Percentiles rank a stretch among this genome's conserved stretches.
Conservation (phyloP, 2,113 vertebrate species). For the Cyprinodon brontotheroides region DNA sequence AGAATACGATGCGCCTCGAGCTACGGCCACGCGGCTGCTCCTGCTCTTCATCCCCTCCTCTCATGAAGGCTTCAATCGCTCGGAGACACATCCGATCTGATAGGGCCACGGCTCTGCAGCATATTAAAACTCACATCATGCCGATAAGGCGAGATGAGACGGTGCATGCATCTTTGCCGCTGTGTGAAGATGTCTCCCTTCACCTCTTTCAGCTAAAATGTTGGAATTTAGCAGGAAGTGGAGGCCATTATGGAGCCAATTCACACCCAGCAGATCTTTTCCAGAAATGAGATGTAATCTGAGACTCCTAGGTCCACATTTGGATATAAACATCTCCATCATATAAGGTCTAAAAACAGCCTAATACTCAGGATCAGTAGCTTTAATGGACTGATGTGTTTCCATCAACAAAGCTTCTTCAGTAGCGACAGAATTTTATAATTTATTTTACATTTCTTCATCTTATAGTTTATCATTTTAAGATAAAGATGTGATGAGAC, state of each 20-base stretch:
- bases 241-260: slow-evolving; percentile 8
- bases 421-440: no score
- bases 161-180: slow-evolving; percentile 52
- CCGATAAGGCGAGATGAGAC: slow-evolving; percentile 40
- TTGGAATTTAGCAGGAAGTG: slow-evolving; percentile 1
- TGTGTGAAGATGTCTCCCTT: slow-evolving; percentile 25
- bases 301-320: slow-evolving; percentile 1
- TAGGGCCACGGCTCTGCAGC: slow-evolving; percentile 31
- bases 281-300: background rate
- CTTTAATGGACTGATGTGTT: background rate
- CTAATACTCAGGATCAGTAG: background rate
- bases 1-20: slow-evolving; percentile 38
- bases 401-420: no score
- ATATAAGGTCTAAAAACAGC: background rate
- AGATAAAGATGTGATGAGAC: background rate
- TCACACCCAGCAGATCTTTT: slow-evolving; percentile 13
- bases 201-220: slow-evolving; percentile 11
- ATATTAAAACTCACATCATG: slow-evolving; percentile 44
- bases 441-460: no score
- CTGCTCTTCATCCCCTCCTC: slow-evolving; percentile 13
- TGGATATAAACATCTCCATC: background rate
- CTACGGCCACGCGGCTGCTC: slow-evolving; percentile 3
- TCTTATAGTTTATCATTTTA: background rate
- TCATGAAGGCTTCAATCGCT: slow-evolving; percentile 50
- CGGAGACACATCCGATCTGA: slow-evolving; percentile 53